Evolutionary conservation across 2,888 invertebrate genomes (phyloP), one percentile per base, ranked within the genome.

Genomic region (Hesperia comma): DNA sequence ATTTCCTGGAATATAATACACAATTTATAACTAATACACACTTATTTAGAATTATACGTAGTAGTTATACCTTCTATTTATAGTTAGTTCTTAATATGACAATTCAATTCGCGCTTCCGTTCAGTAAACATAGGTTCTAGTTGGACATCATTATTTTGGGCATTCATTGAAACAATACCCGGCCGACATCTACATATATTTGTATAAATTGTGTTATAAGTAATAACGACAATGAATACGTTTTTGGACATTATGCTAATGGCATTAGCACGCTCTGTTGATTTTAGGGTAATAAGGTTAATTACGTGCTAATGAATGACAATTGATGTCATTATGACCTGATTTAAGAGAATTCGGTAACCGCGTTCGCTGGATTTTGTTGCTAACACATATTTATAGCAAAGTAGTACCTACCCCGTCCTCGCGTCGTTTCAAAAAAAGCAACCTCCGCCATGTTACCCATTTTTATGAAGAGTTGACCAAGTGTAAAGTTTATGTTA

Each of bases 281-380:
- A 53, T 61, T 53, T 53, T 61, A 41, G 53, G 40, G 7, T 41
- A 53, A 40, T 61, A n/a, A 53, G 61, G 61, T 53, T 61, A 61
- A 61, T 61, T 61, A 10, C 10, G 26, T 61, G 61, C 21, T 61
- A 61, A 61, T 53, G 32, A 61, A 53, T 61, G 53, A 61, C 53
- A 49, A 61, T 53, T 61, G 61, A 61, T 53, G 53, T 61, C 51
- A 61, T 61, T 15, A 61, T 61, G 43, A 46, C 40, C 37, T 41
- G 53, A 41, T 61, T 61, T 32, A 10, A 58, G 43, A 19, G 21
- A 43, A 58, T 43, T 21, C 43, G 0, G 41, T 15, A 6, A 17
- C 43, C 15, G 26, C 12, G 12, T 5, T 19, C 46, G 17, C 6
- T 10, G 8, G 49, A 49, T 19, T 10, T 7, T 49, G 12, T 19